Base-by-base conservation (phyloP, 1,140 invertebrate species). In the Amyelois transitella region DNA sequence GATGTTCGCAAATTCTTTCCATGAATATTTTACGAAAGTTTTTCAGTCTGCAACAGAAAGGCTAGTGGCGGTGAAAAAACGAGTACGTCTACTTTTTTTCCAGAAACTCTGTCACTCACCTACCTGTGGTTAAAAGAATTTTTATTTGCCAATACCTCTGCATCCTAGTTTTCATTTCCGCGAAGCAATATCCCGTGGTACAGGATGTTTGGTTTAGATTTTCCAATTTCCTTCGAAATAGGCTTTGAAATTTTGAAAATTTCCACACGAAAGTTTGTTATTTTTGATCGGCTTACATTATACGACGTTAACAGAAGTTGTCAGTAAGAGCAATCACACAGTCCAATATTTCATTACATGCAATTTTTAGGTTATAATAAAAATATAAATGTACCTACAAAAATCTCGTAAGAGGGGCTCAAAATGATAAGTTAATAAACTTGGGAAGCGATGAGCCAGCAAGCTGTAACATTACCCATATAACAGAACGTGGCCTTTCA, bases 121-220 rank as follows among this genome's bases (percentile, higher is more conserved):
- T 14, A 38, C 32, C 32, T 38, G 32, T 38, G 32, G 32, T n/a
- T 19, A 20, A 45, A 45, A 45, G 43, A 18, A 45, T 18, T 45
- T 19, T 45, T 20, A 12, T n/a, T 45, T 45, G 43, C 14, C n/a
- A 44, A 44, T 45, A 20, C 19, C 19, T 20, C 4, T 45, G 43
- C 43, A 48, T 20, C 45, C 1, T 51, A 53, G 61, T 67, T 68
- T 72, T 72, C 60, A 68, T 66, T 68, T 72, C 69, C 62, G 49
- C 38, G 48, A 59, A 57, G 60, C 62, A 72, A 72, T 68, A 66
- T 68, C 63, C 65, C 54, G 56, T 32, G 53, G 49, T 49, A 17
- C 55, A 64, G 62, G 60, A 68, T 66, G 65, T 68, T 66, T 68
- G 60, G 65, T 58, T 62, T 66, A 72, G 69, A 63, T 64, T 68